Conservation (phyloP, 2,797 vertebrate genomes). For the Girardinus metallicus region DNA sequence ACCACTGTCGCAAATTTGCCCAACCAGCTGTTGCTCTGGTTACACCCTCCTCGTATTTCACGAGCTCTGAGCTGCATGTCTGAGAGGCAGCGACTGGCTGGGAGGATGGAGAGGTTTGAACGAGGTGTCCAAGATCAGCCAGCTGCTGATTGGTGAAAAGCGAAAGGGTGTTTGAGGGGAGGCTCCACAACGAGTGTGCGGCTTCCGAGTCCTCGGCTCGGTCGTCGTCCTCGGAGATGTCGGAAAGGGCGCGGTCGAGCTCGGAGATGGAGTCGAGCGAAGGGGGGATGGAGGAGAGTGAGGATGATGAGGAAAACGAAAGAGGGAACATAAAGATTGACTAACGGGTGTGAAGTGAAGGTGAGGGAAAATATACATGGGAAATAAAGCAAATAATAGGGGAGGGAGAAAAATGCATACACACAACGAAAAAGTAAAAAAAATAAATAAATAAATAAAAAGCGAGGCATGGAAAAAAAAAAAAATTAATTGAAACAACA, state of each 20-base stretch:
- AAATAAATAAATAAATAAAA: background rate
- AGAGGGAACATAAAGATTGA: conserved; percentile 83
- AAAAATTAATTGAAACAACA: conserved; percentile 15
- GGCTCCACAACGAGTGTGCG: conserved; percentile 23
- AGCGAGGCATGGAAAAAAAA: background rate
- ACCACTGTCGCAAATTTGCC: conserved; percentile 73
- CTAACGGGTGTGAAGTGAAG: conserved; percentile 61
- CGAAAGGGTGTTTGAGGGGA: conserved; percentile 57
- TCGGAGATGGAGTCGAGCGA: conserved; percentile 87
- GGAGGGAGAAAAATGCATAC: background rate
- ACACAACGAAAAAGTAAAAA: conserved; percentile 17
- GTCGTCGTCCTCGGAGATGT: conserved; percentile 91
- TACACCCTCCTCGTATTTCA: conserved; percentile 38
- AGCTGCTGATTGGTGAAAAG: conserved; percentile 78
- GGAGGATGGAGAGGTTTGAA: conserved; percentile 77
- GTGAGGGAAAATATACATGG: background rate
- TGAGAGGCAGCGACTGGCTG: conserved; percentile 76
- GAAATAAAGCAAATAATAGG: background rate
- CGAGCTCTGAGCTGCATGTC: conserved; percentile 21
- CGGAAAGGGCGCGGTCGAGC: conserved; percentile 86
- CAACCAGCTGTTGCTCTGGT: conserved; percentile 38
- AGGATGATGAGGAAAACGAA: conserved; percentile 82
- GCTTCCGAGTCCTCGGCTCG: conserved; percentile 24
- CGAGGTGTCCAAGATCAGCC: conserved; percentile 47
- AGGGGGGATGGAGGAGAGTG: conserved; percentile 80